Evolutionary conservation across 2,797 vertebrate genomes (phyloP).

Genomic region (Sebastes vulpes): DNA sequence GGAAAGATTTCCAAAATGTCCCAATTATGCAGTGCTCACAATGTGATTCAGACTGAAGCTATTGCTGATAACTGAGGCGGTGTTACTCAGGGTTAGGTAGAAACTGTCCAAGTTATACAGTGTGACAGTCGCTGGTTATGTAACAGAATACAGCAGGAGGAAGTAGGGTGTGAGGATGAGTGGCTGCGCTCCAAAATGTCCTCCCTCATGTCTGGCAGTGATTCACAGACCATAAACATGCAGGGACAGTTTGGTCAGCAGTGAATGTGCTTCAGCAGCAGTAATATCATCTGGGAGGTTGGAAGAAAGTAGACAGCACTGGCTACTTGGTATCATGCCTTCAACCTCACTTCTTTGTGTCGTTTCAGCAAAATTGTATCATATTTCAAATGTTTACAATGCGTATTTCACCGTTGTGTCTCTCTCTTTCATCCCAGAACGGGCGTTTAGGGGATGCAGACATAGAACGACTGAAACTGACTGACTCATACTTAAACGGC

Average conservation of each 20-base stretch:
- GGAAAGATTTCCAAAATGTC: background rate
- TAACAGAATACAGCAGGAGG: slow-evolving; percentile 44
- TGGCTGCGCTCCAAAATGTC: slow-evolving; percentile 57
- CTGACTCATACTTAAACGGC: slow-evolving; percentile 92
- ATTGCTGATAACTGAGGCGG: background rate
- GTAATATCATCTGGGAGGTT: slow-evolving; percentile 47
- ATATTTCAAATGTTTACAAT: background rate
- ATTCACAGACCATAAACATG: slow-evolving; percentile 54
- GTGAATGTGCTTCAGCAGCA: slow-evolving; percentile 54
- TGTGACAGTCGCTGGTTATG: slow-evolving; percentile 49
- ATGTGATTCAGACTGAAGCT: background rate
- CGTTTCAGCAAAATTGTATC: background rate
- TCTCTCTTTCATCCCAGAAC: slow-evolving; percentile 84
- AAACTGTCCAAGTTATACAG: slow-evolving; percentile 16
- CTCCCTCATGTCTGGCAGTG: slow-evolving; percentile 51
- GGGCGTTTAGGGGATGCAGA: slow-evolving; percentile 93
- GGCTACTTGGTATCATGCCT: background rate
- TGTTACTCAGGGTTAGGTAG: slow-evolving; percentile 1
- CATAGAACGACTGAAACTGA: slow-evolving; percentile 92
- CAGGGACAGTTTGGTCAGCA: slow-evolving; percentile 43
- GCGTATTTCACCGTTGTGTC: background rate
- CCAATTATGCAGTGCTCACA: background rate
- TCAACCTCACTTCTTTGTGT: background rate
- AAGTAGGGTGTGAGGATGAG: slow-evolving; percentile 46
- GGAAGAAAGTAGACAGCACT: slow-evolving; percentile 8